Evolutionary conservation across 2,113 vertebrate genomes (phyloP).

Genomic region (Embiotoca jacksoni): DNA sequence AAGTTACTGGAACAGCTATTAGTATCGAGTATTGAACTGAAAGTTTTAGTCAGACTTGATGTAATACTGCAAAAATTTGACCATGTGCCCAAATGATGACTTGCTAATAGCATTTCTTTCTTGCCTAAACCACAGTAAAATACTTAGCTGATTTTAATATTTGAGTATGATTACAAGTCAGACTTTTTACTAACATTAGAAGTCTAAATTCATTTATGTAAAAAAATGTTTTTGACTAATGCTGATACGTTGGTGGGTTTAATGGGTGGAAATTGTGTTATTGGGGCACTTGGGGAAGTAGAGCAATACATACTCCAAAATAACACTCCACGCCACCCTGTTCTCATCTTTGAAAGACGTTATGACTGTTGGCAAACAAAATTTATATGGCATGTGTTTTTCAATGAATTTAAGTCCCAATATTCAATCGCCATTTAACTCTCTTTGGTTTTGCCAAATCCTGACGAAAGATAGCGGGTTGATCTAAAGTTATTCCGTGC

Average conservation of each 20-base stretch:
- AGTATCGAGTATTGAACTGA: conserved; percentile 13
- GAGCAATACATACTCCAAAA: too few relatives aligned
- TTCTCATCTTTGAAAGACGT: too few relatives aligned
- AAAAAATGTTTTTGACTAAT: neutral
- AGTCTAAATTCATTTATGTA: neutral
- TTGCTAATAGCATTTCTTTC: conserved; percentile 3
- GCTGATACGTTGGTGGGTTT: neutral
- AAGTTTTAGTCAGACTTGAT: neutral
- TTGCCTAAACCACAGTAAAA: neutral
- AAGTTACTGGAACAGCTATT: conserved; percentile 3
- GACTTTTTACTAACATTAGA: too few relatives aligned
- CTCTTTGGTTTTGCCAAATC: too few relatives aligned
- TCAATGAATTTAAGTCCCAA: too few relatives aligned
- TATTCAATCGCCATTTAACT: too few relatives aligned
- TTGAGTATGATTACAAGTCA: neutral
- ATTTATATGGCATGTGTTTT: too few relatives aligned
- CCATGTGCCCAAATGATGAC: neutral
- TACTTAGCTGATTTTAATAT: neutral
- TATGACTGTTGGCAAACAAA: too few relatives aligned
- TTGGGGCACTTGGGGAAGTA: too few relatives aligned
- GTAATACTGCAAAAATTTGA: conserved; percentile 30
- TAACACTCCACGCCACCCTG: too few relatives aligned
- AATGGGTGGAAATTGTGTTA: neutral
- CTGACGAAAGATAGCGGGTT: too few relatives aligned
- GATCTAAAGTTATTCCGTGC: too few relatives aligned